Percentiles rank a stretch among this genome's conserved stretches.
Evolutionary conservation across 2,888 invertebrate species (phyloP).

Genomic region (Argyra leucocephala): DNA sequence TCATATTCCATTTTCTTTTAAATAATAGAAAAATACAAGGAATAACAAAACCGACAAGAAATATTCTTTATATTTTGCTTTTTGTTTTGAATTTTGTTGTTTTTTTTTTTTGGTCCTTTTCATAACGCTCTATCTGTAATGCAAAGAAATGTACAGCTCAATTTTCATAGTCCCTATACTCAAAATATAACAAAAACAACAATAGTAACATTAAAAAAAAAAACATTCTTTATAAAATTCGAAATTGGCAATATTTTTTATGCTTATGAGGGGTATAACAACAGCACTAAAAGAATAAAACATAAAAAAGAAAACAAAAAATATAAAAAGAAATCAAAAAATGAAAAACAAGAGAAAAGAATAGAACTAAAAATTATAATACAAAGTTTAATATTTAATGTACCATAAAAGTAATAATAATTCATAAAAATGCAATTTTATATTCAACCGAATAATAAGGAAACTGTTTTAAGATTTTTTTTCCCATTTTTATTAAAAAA

Average conservation of each 20-base stretch:
- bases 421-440: conserved; percentile 30
- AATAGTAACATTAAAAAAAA: no score
- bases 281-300: conserved; percentile 1
- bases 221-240: neutral
- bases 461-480: neutral
- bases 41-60: neutral
- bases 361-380: conserved; percentile 7
- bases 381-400: conserved; percentile 46
- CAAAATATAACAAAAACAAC: neutral
- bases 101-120: no score
- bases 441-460: conserved; percentile 15
- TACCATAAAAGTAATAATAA: conserved; percentile 31
- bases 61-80: neutral
- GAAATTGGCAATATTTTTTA: conserved; percentile 11
- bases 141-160: neutral
- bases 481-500: no score
- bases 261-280: conserved; percentile 10
- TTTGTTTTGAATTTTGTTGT: neutral
- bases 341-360: no score
- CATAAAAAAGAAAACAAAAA: neutral
- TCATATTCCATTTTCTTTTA: neutral
- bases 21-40: neutral
- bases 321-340: no score
- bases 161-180: neutral
- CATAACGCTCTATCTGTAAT: no score